Percentiles rank a stretch among this genome's conserved stretches.
phyloP scores from a whole-genome alignment of 2,888 invertebrate genomes.

The Athripsodes cinereus region DNA sequence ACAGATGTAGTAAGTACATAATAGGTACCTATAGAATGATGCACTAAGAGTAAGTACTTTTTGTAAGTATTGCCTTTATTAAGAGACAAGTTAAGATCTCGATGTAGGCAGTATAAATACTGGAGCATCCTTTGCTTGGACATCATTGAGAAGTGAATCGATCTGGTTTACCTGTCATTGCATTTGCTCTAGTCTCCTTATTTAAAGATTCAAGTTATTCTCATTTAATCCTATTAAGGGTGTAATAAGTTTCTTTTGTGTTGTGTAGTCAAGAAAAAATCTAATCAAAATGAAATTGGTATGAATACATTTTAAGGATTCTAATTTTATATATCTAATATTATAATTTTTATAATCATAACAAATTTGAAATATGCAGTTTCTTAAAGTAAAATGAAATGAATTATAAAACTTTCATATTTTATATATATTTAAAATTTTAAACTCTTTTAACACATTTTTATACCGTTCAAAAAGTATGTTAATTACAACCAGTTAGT shows the following conservation, averaged over 20 bases:
- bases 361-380: too few relatives aligned
- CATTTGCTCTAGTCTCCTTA: slow-evolving; percentile 7
- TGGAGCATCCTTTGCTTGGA: slow-evolving; percentile 27
- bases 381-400: too few relatives aligned
- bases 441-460: too few relatives aligned
- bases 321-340: too few relatives aligned
- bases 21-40: slow-evolving; percentile 12
- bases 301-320: too few relatives aligned
- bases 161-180: slow-evolving; percentile 25
- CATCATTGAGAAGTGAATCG: slow-evolving; percentile 24
- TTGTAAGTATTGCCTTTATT: slow-evolving; percentile 20
- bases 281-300: slow-evolving; percentile 30
- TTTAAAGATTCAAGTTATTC: background rate
- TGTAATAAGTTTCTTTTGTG: slow-evolving; percentile 5
- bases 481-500: too few relatives aligned
- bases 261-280: slow-evolving; percentile 13
- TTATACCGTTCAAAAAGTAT: too few relatives aligned
- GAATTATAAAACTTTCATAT: too few relatives aligned
- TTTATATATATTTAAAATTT: too few relatives aligned
- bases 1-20: slow-evolving; percentile 7
- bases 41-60: slow-evolving; percentile 21
- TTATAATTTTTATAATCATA: too few relatives aligned
- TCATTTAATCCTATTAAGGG: slow-evolving; percentile 4
- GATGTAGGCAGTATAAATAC: slow-evolving; percentile 27
- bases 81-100: slow-evolving; percentile 27